phyloP scores from a whole-genome alignment of 2,888 invertebrate species.

The Chironomus riparius region DNA sequence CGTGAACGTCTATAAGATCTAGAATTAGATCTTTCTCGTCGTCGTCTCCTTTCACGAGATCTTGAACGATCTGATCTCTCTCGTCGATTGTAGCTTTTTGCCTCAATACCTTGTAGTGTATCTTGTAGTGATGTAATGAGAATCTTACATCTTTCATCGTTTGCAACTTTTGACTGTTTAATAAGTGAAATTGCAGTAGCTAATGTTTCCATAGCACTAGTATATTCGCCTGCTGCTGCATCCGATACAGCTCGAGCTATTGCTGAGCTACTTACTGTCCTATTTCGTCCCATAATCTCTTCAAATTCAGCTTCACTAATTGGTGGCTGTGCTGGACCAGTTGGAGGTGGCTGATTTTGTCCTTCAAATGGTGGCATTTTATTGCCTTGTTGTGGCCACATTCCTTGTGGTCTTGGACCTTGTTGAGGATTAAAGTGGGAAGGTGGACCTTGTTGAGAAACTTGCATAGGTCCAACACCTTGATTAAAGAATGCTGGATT shows the following conservation, averaged over 20 bases:
- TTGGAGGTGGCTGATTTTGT: conserved; percentile 37
- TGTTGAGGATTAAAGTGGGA: conserved; percentile 56
- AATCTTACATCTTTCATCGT: conserved; percentile 95
- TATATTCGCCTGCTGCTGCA: conserved; percentile 94
- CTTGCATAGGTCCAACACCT: conserved; percentile 36
- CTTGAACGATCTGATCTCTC: conserved; percentile 53
- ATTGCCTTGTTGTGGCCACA: conserved; percentile 46
- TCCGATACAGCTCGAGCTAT: conserved; percentile 95
- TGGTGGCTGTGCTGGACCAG: conserved; percentile 47
- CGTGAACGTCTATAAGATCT: conserved; percentile 63
- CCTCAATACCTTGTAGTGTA: conserved; percentile 93
- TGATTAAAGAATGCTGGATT: conserved; percentile 95
- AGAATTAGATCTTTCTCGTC: conserved; percentile 45
- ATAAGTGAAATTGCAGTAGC: conserved; percentile 98
- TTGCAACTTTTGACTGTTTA: conserved; percentile 80
- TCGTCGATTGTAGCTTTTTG: conserved; percentile 84
- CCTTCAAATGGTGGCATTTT: conserved; percentile 37
- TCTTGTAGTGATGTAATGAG: conserved; percentile 94
- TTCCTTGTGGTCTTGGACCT: conserved; percentile 50
- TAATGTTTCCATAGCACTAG: conserved; percentile 95
- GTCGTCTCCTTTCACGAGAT: conserved; percentile 43
- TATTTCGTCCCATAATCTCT: conserved; percentile 94
- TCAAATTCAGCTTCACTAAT: conserved; percentile 94
- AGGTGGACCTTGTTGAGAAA: conserved; percentile 45
- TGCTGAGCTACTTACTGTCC: conserved; percentile 95